phyloP scores from a whole-genome alignment of 64 coral and sea anemone genomes.

The Pocillopora verrucosa region DNA sequence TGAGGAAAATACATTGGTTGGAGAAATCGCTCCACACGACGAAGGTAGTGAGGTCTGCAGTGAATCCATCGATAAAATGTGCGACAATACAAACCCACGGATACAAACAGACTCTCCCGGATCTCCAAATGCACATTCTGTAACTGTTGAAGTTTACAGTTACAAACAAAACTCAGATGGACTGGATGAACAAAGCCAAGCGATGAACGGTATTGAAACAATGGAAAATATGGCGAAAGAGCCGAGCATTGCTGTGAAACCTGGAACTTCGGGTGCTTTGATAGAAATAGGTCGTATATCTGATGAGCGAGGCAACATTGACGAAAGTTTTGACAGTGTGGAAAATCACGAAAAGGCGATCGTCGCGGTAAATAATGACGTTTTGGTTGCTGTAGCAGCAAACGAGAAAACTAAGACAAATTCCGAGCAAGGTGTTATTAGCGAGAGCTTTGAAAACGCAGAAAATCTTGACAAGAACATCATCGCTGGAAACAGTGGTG shows the following conservation, averaged over 20 bases:
- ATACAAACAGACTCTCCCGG: background rate
- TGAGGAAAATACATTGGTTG: background rate
- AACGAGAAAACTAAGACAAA: no score
- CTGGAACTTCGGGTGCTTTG: no score
- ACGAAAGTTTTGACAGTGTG: no score
- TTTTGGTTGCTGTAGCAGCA: no score
- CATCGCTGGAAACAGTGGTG: background rate
- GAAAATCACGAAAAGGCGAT: no score
- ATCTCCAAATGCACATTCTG: constrained; percentile 24
- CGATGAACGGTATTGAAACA: background rate
- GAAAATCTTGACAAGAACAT: background rate
- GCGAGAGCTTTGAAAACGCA: background rate
- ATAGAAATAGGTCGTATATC: no score
- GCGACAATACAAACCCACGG: background rate
- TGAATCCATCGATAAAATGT: background rate
- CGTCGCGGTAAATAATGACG: no score
- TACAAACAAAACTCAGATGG: constrained; percentile 1
- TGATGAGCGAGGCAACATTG: no score
- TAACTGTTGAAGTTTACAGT: constrained; percentile 46
- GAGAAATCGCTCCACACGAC: background rate
- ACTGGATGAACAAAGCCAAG: background rate
- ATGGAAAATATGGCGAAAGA: background rate
- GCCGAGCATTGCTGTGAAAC: no score
- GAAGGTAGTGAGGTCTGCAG: background rate
- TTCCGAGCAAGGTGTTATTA: no score